Conservation (phyloP, 2,113 vertebrate genomes). For the Pelobates fuscus region DNA sequence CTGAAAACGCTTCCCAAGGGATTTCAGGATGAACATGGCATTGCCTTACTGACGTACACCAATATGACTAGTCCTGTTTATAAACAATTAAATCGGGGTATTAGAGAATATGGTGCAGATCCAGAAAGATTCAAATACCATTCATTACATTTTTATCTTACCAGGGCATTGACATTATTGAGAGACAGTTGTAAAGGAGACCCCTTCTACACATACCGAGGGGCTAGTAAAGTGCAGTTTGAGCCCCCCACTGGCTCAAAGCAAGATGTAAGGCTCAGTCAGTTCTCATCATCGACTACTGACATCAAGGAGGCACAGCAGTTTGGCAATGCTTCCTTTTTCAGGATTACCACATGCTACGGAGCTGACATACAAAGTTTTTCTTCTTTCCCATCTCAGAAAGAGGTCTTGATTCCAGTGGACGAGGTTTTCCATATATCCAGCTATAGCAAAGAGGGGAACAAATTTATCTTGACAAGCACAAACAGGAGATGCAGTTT, state of each 20-base stretch:
- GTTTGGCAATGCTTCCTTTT: slow-evolving; percentile 23
- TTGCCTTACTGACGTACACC: slow-evolving; percentile 65
- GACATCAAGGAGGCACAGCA: neutral
- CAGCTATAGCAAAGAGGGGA: neutral
- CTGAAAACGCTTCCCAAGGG: slow-evolving; percentile 50
- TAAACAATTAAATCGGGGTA: slow-evolving; percentile 56
- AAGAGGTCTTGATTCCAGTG: slow-evolving; percentile 38
- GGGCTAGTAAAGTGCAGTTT: slow-evolving; percentile 10
- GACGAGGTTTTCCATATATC: slow-evolving; percentile 31
- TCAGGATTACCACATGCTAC: slow-evolving; percentile 17
- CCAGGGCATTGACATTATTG: slow-evolving; percentile 63
- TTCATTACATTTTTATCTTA: slow-evolving; percentile 69
- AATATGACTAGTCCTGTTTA: slow-evolving; percentile 57
- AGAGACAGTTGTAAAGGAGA: slow-evolving; percentile 22
- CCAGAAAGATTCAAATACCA: slow-evolving; percentile 19
- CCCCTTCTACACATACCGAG: slow-evolving; percentile 56
- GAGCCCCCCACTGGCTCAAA: slow-evolving; percentile 29
- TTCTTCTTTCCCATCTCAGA: slow-evolving; percentile 12
- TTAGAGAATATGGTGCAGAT: slow-evolving; percentile 52
- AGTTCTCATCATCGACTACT: slow-evolving; percentile 33
- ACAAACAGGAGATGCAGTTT: slow-evolving; percentile 17
- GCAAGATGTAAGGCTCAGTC: slow-evolving; percentile 10
- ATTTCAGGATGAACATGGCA: slow-evolving; percentile 54
- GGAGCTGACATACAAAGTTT: slow-evolving; percentile 10
- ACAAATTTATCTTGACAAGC: neutral